Percentiles rank a stretch among this genome's conserved stretches.
Evolutionary conservation across 23 tunicate genomes (phyloP).

Genomic region (Pegea sp.): DNA sequence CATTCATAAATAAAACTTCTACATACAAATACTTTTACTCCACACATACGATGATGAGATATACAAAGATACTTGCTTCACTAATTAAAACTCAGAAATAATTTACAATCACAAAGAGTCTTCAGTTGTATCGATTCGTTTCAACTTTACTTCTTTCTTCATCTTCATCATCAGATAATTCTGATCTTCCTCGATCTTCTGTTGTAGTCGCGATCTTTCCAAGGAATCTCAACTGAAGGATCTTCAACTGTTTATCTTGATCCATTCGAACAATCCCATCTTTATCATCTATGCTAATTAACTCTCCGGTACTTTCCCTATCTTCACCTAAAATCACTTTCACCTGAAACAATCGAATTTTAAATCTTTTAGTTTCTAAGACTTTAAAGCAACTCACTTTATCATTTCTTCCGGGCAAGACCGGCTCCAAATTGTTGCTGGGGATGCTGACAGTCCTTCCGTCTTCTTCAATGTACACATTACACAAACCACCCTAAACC

Average conservation of each 20-base stretch:
- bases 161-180: constrained; percentile 27
- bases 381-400: no score
- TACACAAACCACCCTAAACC: constrained; percentile 73
- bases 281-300: constrained; percentile 94
- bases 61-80: no score
- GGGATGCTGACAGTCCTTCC: constrained; percentile 83
- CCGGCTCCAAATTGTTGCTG: constrained; percentile 60
- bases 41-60: no score
- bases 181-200: constrained; percentile 26
- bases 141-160: no score
- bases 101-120: no score
- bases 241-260: constrained; percentile 83
- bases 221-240: constrained; percentile 85
- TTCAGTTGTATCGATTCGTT: no score
- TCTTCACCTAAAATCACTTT: constrained; percentile 97
- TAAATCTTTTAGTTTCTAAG: no score
- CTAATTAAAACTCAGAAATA: no score
- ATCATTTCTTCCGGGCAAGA: constrained; percentile 75
- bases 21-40: no score
- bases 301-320: constrained; percentile 78
- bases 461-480: constrained; percentile 59
- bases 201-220: constrained; percentile 61
- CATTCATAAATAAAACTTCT: no score
- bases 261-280: constrained; percentile 99
- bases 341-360: no score